phyloP scores from a whole-genome alignment of 2,888 invertebrate species.

The Drosophila multiciliata region DNA sequence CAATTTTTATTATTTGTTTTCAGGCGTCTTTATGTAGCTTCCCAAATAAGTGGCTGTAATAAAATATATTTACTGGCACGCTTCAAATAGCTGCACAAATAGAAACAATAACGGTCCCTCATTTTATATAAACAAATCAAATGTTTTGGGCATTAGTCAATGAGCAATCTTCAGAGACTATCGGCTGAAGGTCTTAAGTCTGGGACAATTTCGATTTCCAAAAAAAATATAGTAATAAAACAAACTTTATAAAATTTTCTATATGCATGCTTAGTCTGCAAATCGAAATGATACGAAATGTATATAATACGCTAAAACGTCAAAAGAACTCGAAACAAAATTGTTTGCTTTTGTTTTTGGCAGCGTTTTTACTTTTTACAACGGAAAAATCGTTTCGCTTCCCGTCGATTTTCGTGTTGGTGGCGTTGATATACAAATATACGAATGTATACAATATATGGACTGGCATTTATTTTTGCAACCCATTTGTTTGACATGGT shows the following conservation, averaged over 20 bases:
- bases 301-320: slow-evolving; percentile 22
- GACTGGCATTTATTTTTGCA: slow-evolving; percentile 63
- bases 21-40: slow-evolving; percentile 36
- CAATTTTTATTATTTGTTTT: slow-evolving; percentile 40
- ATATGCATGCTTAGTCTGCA: slow-evolving; percentile 13
- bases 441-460: slow-evolving; percentile 51
- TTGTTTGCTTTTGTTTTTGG: slow-evolving; percentile 60
- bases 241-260: slow-evolving; percentile 21
- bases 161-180: slow-evolving; percentile 25
- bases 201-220: slow-evolving; percentile 34
- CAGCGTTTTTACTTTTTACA: slow-evolving; percentile 66
- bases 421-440: slow-evolving; percentile 25
- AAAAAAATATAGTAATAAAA: slow-evolving; percentile 22
- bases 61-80: slow-evolving; percentile 70
- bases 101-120: slow-evolving; percentile 40
- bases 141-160: slow-evolving; percentile 66
- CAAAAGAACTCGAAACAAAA: slow-evolving; percentile 34
- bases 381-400: slow-evolving; percentile 66
- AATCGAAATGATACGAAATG: slow-evolving; percentile 23
- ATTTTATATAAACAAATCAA: slow-evolving; percentile 54
- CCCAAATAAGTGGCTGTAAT: slow-evolving; percentile 61
- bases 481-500: slow-evolving; percentile 41
- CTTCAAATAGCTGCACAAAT: slow-evolving; percentile 40
- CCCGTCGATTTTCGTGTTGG: slow-evolving; percentile 40
- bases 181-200: slow-evolving; percentile 21